phyloP scores from a whole-genome alignment of 2,797 vertebrate genomes.

The Hipposideros larvatus region DNA sequence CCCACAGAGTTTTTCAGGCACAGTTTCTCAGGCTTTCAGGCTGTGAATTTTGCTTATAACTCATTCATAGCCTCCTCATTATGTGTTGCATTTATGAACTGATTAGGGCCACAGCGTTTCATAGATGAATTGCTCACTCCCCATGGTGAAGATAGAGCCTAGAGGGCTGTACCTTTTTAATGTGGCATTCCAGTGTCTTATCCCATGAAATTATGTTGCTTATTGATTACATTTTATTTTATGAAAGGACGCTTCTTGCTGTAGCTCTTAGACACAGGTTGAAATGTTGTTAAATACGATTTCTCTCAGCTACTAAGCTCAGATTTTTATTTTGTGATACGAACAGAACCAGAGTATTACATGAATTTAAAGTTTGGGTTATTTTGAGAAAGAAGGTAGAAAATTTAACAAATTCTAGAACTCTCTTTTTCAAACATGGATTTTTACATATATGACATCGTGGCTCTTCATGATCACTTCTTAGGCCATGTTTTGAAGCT shows the following conservation, averaged over 20 bases:
- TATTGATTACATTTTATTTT: constrained; percentile 46
- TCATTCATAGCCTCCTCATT: constrained; percentile 43
- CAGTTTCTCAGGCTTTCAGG: constrained; percentile 11
- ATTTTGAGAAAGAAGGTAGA: constrained; percentile 50
- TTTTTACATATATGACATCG: constrained; percentile 4
- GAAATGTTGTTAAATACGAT: constrained; percentile 50
- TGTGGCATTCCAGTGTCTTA: background rate
- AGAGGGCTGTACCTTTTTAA: constrained; percentile 20
- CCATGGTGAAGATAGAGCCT: background rate
- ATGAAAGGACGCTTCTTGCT: constrained; percentile 37
- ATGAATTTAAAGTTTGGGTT: constrained; percentile 55
- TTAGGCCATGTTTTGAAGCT: constrained; percentile 52
- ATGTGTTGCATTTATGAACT: constrained; percentile 63
- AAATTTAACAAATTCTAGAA: constrained; percentile 58
- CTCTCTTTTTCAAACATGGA: constrained; percentile 1
- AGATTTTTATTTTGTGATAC: constrained; percentile 66
- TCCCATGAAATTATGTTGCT: constrained; percentile 45
- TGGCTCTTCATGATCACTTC: constrained; percentile 2
- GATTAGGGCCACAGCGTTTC: background rate
- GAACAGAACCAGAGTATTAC: constrained; percentile 18
- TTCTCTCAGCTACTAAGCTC: background rate
- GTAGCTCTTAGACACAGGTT: constrained; percentile 4
- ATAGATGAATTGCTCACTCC: constrained; percentile 38
- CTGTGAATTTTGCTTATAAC: constrained; percentile 40
- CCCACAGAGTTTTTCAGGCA: background rate